Evolutionary conservation across 2,888 invertebrate genomes (phyloP).

Genomic region (Trachelus iudaicus): DNA sequence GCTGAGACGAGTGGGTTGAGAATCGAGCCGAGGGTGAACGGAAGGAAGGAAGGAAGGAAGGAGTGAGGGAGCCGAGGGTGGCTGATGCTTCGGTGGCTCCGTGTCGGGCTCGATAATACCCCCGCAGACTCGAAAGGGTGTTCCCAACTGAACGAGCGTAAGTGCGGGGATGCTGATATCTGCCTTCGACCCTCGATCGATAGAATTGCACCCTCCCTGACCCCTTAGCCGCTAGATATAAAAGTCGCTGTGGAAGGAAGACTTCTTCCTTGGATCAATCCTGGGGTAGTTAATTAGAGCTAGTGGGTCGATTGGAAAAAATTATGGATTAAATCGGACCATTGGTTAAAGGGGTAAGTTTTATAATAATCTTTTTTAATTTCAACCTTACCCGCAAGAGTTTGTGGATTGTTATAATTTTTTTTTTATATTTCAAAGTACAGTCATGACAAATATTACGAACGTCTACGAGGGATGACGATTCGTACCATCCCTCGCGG

Average conservation of each 20-base stretch:
- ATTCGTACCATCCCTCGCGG: background rate
- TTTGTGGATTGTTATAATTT: background rate
- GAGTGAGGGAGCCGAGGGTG: constrained; percentile 1
- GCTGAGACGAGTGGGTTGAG: constrained; percentile 24
- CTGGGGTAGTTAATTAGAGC: background rate
- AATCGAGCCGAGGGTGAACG: constrained; percentile 27
- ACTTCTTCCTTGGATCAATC: background rate
- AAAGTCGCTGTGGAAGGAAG: background rate
- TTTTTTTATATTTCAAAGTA: background rate
- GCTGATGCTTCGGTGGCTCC: constrained; percentile 38
- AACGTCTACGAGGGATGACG: background rate
- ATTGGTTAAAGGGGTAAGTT: background rate
- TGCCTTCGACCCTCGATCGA: constrained; percentile 44
- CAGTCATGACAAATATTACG: background rate
- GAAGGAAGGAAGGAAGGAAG: constrained; percentile 10
- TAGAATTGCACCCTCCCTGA: constrained; percentile 18
- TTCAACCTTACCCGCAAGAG: background rate
- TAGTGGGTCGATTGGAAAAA: background rate
- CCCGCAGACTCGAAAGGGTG: constrained; percentile 42
- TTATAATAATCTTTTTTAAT: background rate
- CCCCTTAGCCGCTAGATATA: background rate
- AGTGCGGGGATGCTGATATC: constrained; percentile 38
- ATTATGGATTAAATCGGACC: background rate
- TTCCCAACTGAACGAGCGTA: constrained; percentile 32
- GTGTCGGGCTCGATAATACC: constrained; percentile 48